Evolutionary conservation across 2,797 vertebrate genomes (phyloP), one percentile per base, ranked within the genome.

Genomic region (Petrocephalus schoutedeni): DNA sequence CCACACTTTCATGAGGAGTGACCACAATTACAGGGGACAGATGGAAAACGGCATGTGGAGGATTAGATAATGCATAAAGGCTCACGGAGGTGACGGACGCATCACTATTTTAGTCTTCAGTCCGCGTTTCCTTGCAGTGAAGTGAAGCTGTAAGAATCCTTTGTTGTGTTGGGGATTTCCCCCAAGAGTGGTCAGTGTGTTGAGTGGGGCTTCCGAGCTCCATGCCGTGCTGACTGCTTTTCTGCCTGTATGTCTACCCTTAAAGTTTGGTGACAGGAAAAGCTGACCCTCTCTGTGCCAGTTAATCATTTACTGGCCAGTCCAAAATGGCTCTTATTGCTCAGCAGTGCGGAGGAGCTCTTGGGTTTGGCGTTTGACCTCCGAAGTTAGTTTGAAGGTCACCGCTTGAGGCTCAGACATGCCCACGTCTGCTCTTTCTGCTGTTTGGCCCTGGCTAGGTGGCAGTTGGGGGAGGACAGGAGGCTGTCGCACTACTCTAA

Each of bases 21-120:
- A 64, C 87, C 89, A 88, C 87, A 88, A 86, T 89, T 89, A 86
- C 67, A 86, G 87, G 59, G 54, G 56, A 64, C n/a, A 56, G 21
- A 49, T 36, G n/a, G 56, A 77, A 89, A 84, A 87, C 64, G 85
- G 85, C 58, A 88, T 49, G 67, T 71, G 54, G 58, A 2, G 58
- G 74, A 71, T 49, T 74, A 54, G 49, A 87, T 87, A 57, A 89
- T 88, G 51, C 8, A 64, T 59, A 41, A 19, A 86, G 67, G 36
- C 71, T 71, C 58, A 56, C 19, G 58, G 87, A 86, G 87, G 64
- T 89, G 89, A 90, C 83, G 88, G 87, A 74, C 51, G 4, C 51
- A 74, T 41, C 87, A 86, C 88, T 88, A 21, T 86, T 67, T 89
- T 64, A 67, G 87, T 86, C 82, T 89, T 58, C 86, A 49, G 0